Evolutionary conservation across 2,888 invertebrate species (phyloP).

Genomic region (Notodonta dromedarius): DNA sequence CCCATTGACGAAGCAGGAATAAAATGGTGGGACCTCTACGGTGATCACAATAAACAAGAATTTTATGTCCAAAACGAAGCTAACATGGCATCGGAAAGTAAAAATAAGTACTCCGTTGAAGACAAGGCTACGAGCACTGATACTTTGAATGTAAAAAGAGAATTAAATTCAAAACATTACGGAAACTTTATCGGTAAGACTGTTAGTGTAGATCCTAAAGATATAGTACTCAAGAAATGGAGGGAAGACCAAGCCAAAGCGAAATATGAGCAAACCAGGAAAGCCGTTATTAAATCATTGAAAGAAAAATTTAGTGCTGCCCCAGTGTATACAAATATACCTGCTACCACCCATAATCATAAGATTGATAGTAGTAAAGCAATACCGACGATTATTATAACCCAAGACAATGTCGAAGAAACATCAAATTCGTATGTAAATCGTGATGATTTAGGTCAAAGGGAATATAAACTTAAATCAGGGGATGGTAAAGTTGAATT

Average conservation of each 20-base stretch:
- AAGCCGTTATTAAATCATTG: conserved; percentile 74
- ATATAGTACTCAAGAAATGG: conserved; percentile 70
- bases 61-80: conserved; percentile 34
- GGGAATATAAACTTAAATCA: conserved; percentile 44
- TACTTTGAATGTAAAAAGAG: conserved; percentile 39
- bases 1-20: conserved; percentile 63
- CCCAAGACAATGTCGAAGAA: conserved; percentile 74
- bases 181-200: conserved; percentile 37
- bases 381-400: conserved; percentile 61
- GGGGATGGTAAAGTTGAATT: conserved; percentile 53
- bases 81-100: conserved; percentile 20
- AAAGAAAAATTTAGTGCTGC: conserved; percentile 67
- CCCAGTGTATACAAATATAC: conserved; percentile 45
- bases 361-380: conserved; percentile 58
- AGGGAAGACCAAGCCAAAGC: conserved; percentile 65
- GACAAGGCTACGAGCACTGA: conserved; percentile 53
- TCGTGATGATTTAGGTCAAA: conserved; percentile 40
- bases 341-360: conserved; percentile 45
- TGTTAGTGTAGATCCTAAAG: conserved; percentile 53
- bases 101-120: conserved; percentile 20
- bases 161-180: conserved; percentile 43
- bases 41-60: conserved; percentile 27
- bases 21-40: conserved; percentile 66
- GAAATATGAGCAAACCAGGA: conserved; percentile 68
- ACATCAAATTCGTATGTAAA: conserved; percentile 77